Evolutionary conservation across 2,797 vertebrate genomes (phyloP), one percentile per base, ranked within the genome.

Genomic region (Etheostoma nigrum): DNA sequence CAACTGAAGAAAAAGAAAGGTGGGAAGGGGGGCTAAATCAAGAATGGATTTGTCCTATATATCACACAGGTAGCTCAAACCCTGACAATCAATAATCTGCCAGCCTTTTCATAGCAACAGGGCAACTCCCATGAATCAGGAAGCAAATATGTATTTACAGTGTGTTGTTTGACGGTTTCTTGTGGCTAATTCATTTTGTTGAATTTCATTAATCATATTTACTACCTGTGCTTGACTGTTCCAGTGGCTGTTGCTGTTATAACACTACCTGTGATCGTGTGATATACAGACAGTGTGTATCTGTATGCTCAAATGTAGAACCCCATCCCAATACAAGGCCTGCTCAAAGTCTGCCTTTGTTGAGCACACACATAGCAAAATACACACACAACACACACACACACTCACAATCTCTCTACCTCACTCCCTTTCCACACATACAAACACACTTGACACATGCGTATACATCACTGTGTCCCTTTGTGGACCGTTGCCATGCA

Each of bases 401-500:
- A 57, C 42, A 49, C n/a, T 71, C 72, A 72, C 21, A 42, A 11
- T 67, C 67, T n/a, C 72, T 78, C 44, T 13, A 60, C 65, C 57
- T 67, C 55, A 14, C 74, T 89, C 75, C 77, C 74, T 88, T 76
- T 85, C 81, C 79, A 85, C 77, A 84, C 76, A 76, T 73, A 83
- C 55, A 89, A 82, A 90, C 82, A 89, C 86, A 82, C 81, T 90
- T 91, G 87, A 92, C 88, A 90, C 87, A 79, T 72, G 83, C 74
- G 45, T 88, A 82, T 77, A 86, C 90, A 91, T 76, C 81, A 83
- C 76, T 61, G 19, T 84, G 88, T 94, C 93, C 93, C 92, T 93
- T 92, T 92, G 94, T 91, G 93, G 86, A 89, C 86, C 70, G 95
- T 95, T 96, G 95, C 95, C 94, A 94, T 89, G 95, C 95, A 96